Conservation (phyloP, 2,888 invertebrate genomes). For the Parapristionchus giblindavisi region DNA sequence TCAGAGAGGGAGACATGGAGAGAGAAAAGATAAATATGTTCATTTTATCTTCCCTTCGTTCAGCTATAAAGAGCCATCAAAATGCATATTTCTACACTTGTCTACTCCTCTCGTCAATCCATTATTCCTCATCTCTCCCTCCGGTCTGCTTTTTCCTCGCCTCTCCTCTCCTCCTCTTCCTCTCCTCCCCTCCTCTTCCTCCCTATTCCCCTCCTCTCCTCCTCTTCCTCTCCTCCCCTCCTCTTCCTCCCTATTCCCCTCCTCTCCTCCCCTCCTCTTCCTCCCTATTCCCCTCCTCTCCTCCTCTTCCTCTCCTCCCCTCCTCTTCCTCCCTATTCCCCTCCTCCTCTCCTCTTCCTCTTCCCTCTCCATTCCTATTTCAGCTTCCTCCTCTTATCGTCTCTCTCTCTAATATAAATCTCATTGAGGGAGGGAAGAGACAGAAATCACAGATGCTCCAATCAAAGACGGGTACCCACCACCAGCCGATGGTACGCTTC, state of each 20-base stretch:
- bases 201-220: constrained; percentile 22
- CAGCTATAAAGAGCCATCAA: too few species aligned
- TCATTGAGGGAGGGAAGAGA: background rate
- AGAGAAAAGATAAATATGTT: too few species aligned
- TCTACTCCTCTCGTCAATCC: background rate
- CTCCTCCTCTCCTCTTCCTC: background rate
- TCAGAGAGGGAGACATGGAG: too few species aligned
- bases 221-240: constrained; percentile 26
- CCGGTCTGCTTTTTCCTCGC: constrained; percentile 10
- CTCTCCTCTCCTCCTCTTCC: background rate
- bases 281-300: constrained; percentile 9
- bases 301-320: background rate
- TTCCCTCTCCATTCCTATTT: background rate
- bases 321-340: background rate
- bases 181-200: background rate
- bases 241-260: constrained; percentile 17
- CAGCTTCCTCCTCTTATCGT: background rate
- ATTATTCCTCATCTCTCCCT: constrained; percentile 16
- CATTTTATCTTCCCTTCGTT: too few species aligned
- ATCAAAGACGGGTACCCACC: constrained; percentile 29
- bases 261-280: background rate
- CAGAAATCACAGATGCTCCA: background rate
- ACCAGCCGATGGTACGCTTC: constrained; percentile 17
- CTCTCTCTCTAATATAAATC: background rate
- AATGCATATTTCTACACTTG: background rate